Percentiles rank a stretch among this genome's conserved stretches.
These are phyloP conservation scores for Spea bombifrons DNA, from an alignment of 2,113 vertebrate genomes.

Conservation along the genomic window DNA sequence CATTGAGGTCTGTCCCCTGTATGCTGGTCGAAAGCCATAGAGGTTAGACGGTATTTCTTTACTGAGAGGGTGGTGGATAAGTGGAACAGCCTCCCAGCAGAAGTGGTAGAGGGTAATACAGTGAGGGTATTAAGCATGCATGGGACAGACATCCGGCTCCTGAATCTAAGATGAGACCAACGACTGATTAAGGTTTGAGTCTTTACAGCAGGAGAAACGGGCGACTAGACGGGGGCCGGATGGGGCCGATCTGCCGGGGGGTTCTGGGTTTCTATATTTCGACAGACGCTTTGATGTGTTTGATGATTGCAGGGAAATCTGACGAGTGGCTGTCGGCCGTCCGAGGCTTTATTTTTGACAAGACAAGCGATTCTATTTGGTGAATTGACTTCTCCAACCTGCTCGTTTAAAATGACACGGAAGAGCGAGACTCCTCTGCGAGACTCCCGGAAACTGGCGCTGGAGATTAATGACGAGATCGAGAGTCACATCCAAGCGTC, in stretches of 20 bases:
- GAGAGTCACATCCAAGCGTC: conserved; percentile 40
- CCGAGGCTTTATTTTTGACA: neutral
- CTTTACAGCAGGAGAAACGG: too few species aligned
- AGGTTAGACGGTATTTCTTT: too few species aligned
- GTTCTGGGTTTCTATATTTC: neutral
- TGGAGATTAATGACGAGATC: conserved; percentile 53
- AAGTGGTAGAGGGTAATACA: too few species aligned
- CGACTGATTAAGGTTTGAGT: too few species aligned
- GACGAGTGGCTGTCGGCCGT: neutral
- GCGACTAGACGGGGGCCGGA: too few species aligned
- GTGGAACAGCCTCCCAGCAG: too few species aligned
- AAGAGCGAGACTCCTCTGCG: conserved; percentile 50
- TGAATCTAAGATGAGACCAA: too few species aligned
- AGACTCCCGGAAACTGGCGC: conserved; percentile 48
- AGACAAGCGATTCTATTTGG: neutral
- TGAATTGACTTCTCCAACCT: conserved; percentile 41
- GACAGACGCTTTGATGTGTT: neutral
- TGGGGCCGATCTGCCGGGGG: neutral
- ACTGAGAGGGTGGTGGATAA: too few species aligned
- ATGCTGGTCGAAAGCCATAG: too few species aligned
- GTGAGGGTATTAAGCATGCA: too few species aligned
- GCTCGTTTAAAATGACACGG: conserved; percentile 50
- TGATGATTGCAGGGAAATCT: neutral
- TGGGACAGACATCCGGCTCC: too few species aligned
- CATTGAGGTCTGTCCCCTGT: too few species aligned